Conservation (phyloP, 1,140 invertebrate genomes). For the Pseudomyrmex cubaensis region DNA sequence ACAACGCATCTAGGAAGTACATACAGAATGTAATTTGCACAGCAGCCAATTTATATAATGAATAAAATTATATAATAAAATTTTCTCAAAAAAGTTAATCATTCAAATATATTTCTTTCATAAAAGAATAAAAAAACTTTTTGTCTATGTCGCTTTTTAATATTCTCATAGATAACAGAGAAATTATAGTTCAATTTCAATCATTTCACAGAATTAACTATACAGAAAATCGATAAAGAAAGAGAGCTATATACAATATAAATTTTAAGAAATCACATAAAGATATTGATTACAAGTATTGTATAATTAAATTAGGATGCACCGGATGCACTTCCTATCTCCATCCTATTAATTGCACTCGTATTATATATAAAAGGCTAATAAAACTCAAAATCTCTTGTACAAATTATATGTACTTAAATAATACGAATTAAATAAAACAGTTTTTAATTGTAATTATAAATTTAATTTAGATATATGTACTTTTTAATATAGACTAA, state of each 20-base stretch:
- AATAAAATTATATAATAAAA: not conserved
- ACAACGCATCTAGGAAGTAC: conserved; percentile 12
- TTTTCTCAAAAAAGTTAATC: not conserved
- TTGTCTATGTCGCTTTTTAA: not conserved
- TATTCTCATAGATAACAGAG: not conserved
- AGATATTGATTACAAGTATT: not conserved
- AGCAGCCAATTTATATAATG: not conserved
- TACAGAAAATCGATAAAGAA: no score
- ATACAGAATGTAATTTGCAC: not conserved
- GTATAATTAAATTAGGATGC: no score
- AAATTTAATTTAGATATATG: conserved; percentile 3
- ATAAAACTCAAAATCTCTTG: not conserved
- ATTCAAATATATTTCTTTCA: conserved; percentile 1
- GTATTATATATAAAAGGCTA: no score
- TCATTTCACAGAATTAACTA: no score
- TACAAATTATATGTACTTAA: not conserved
- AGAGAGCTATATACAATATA: not conserved
- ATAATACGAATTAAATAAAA: not conserved
- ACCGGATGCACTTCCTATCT: no score
- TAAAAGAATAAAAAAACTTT: not conserved
- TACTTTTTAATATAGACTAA: not conserved
- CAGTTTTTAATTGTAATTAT: not conserved
- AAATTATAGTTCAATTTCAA: not conserved
- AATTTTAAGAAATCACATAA: not conserved
- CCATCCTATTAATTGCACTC: no score